Conservation (phyloP, 2,888 invertebrate genomes). For the Fabriciana adippe region DNA sequence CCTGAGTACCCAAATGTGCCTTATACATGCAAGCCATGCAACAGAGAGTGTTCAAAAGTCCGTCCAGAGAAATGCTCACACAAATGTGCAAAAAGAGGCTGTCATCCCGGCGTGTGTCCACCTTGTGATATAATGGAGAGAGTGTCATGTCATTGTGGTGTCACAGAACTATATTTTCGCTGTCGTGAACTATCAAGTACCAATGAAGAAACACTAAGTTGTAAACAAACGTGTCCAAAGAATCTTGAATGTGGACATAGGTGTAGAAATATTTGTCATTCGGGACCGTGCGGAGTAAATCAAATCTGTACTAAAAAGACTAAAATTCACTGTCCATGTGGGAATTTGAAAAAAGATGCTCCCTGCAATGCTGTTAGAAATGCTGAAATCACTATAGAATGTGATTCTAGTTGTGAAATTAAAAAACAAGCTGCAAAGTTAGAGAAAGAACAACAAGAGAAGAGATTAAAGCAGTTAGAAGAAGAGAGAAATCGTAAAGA, state of each 20-base stretch:
- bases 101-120: constrained; percentile 89
- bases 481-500: constrained; percentile 87
- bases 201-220: constrained; percentile 80
- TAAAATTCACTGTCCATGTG: constrained; percentile 89
- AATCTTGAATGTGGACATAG: constrained; percentile 94
- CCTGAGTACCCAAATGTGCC: constrained; percentile 73
- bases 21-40: constrained; percentile 68
- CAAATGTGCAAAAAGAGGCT: constrained; percentile 84
- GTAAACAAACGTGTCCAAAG: constrained; percentile 93
- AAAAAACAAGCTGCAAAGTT: constrained; percentile 80
- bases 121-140: constrained; percentile 88
- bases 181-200: constrained; percentile 86
- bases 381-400: constrained; percentile 76
- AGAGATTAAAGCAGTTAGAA: constrained; percentile 81
- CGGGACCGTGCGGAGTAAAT: constrained; percentile 85
- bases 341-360: constrained; percentile 88
- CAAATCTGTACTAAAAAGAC: constrained; percentile 90
- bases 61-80: constrained; percentile 90
- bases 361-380: constrained; percentile 83
- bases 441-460: constrained; percentile 80
- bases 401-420: constrained; percentile 85
- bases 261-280: constrained; percentile 88
- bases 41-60: constrained; percentile 81
- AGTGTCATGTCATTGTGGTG: constrained; percentile 91
- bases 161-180: constrained; percentile 87